phyloP scores from a whole-genome alignment of 2,888 invertebrate species.

The Monochamus alternatus region DNA sequence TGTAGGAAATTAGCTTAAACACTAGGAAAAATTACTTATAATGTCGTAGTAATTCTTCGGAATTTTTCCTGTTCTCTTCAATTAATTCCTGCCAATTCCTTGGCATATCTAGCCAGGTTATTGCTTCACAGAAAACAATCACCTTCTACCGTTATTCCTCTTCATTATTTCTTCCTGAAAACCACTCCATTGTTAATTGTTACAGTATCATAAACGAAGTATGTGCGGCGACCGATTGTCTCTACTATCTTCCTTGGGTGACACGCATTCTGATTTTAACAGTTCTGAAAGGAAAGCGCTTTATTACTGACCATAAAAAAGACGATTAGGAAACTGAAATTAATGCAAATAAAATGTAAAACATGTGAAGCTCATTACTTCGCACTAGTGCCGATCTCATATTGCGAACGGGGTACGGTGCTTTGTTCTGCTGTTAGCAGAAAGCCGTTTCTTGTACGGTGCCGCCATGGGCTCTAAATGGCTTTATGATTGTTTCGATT shows the following conservation, averaged over 20 bases:
- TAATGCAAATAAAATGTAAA: constrained; percentile 65
- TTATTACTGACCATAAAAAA: constrained; percentile 62
- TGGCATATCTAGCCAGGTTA: background rate
- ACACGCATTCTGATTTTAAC: constrained; percentile 61
- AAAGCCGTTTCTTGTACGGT: constrained; percentile 47
- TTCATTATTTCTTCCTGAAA: constrained; percentile 34
- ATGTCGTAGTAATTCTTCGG: too few relatives aligned
- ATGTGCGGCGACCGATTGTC: constrained; percentile 37
- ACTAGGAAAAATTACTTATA: too few relatives aligned
- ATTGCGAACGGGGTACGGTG: constrained; percentile 49
- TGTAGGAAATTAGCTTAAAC: too few relatives aligned
- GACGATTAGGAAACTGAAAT: constrained; percentile 63
- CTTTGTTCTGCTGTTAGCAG: constrained; percentile 49
- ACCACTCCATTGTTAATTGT: constrained; percentile 57
- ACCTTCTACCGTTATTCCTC: constrained; percentile 18
- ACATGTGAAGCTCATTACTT: constrained; percentile 63
- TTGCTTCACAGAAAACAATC: constrained; percentile 32
- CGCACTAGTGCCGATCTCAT: constrained; percentile 53
- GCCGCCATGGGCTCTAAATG: constrained; percentile 11
- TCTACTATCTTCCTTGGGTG: constrained; percentile 42
- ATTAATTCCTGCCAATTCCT: constrained; percentile 25
- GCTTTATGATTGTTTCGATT: constrained; percentile 31
- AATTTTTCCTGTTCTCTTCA: constrained; percentile 8
- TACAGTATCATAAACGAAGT: constrained; percentile 54
- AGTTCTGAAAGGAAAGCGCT: constrained; percentile 60